A percentile compares a stretch with the other conserved stretches of the same genome.
phyloP scores from a whole-genome alignment of 2,113 vertebrate species.

The Corapipo altera region DNA sequence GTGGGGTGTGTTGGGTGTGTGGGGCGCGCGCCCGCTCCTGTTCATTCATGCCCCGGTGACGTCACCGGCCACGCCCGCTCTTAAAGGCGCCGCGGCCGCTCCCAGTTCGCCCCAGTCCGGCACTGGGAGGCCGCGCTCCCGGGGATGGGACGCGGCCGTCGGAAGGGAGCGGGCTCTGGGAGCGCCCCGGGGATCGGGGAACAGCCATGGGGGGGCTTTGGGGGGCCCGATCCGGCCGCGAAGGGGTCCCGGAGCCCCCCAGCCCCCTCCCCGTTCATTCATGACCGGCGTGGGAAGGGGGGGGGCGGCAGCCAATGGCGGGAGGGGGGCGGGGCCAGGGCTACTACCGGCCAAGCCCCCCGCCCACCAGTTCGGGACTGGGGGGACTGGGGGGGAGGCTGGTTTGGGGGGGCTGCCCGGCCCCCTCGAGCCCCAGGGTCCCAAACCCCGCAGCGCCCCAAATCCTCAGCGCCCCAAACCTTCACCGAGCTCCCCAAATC shows the following conservation, averaged over 20 bases:
- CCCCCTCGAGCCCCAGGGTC: not conserved
- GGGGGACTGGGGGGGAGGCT: not conserved
- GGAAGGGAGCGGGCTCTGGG: not conserved
- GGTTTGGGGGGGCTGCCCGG: not conserved
- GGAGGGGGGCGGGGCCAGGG: constrained; percentile 11
- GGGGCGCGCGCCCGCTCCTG: not conserved
- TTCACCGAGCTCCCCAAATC: not conserved
- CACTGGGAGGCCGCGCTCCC: not conserved
- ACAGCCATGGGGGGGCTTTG: no score
- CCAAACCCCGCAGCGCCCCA: not conserved
- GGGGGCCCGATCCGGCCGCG: not conserved
- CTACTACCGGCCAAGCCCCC: not conserved
- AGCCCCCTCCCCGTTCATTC: constrained; percentile 29
- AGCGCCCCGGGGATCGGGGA: not conserved
- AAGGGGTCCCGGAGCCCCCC: not conserved
- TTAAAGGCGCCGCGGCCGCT: constrained; percentile 74
- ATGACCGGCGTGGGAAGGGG: constrained; percentile 75
- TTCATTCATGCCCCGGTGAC: constrained; percentile 10
- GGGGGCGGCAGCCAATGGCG: not conserved
- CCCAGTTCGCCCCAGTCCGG: constrained; percentile 73
- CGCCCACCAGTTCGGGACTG: not conserved
- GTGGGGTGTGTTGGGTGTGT: not conserved
- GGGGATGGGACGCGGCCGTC: not conserved
- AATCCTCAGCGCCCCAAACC: not conserved
- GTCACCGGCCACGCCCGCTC: constrained; percentile 8